Conservation (phyloP, 2,113 vertebrate species). For the Seriola quinqueradiata region DNA sequence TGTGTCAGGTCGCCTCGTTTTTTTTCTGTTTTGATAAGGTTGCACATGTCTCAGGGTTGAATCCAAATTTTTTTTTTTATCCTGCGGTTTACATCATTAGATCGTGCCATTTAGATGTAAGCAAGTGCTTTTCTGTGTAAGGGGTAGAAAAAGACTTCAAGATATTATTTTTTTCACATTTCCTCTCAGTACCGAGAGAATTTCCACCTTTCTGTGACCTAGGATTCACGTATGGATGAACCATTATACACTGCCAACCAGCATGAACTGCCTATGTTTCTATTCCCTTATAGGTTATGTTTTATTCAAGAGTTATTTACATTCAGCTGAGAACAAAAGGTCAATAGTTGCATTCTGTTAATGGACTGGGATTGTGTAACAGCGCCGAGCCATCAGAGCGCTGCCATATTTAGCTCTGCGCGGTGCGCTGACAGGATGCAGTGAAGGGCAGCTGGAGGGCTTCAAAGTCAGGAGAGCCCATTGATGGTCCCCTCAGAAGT, state of each 20-base stretch:
- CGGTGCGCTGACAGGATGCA: constrained; percentile 27
- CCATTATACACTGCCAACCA: background rate
- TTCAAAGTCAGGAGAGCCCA: constrained; percentile 27
- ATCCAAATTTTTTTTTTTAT: background rate
- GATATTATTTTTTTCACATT: background rate
- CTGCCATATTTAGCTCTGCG: constrained; percentile 29
- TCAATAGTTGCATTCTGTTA: background rate
- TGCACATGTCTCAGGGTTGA: background rate
- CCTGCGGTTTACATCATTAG: background rate
- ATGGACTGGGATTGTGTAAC: constrained; percentile 23
- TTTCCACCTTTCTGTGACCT: background rate
- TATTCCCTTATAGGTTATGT: background rate
- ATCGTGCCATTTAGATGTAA: background rate
- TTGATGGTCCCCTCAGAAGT: constrained; percentile 1
- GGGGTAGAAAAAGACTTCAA: background rate
- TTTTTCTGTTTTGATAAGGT: constrained; percentile 23
- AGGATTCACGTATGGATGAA: background rate
- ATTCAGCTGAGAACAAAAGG: constrained; percentile 1
- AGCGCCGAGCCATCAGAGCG: background rate
- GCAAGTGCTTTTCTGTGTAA: background rate
- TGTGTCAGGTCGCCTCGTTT: background rate
- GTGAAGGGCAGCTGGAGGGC: constrained; percentile 4
- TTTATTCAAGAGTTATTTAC: constrained; percentile 5
- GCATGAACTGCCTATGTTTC: background rate
- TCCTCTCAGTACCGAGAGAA: background rate